Base-by-base conservation (phyloP, 2,797 vertebrate species). In the Hozukius guyotensis region DNA sequence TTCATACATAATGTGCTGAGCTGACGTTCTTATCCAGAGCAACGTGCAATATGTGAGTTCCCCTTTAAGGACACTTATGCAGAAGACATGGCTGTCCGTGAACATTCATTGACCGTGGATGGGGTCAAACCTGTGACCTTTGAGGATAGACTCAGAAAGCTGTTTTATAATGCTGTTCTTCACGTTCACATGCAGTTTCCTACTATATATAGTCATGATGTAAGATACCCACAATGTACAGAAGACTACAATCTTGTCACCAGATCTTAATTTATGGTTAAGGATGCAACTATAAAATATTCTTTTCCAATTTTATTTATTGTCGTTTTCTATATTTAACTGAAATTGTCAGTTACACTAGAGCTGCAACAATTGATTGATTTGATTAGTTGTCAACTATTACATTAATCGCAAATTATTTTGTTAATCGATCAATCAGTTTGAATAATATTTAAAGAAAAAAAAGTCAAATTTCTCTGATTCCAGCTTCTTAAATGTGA, bases 11-110 rank as follows among this genome's bases (percentile, higher is more conserved):
- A 75, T 20, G 16, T 18, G 6, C 81, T 36, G 65, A 85, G 74
- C 78, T 78, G 82, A 77, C n/a, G 29, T 69, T 72, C 76, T 86
- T 81, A 87, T 87, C 82, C 88, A 55, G 62, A 46, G 32, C n/a
- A 55, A 32, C 2, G 38, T 42, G 67, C 57, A 65, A 20, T 32
- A 52, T 75, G 65, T 5, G 1, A 61, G 80, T 68, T 81, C 59
- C 61, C 61, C 57, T 83, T 42, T 66, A 65, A 77, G 87, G 70
- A 79, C 82, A 46, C 22, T 56, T 24, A 8, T 4, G 49, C 36
- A 64, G 84, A 61, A 69, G 69, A 75, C 67, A 3, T 53, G 68
- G 65, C 64, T 64, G 38, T 78, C 82, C 1, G 11, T 29, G 36
- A 75, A 52, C 25, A n/a, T 61, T 22, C 49, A 53, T 16, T 62